These are phyloP conservation scores for Cantharis rufa DNA, from an alignment of 2,888 invertebrate species.

Conservation along the genomic window DNA sequence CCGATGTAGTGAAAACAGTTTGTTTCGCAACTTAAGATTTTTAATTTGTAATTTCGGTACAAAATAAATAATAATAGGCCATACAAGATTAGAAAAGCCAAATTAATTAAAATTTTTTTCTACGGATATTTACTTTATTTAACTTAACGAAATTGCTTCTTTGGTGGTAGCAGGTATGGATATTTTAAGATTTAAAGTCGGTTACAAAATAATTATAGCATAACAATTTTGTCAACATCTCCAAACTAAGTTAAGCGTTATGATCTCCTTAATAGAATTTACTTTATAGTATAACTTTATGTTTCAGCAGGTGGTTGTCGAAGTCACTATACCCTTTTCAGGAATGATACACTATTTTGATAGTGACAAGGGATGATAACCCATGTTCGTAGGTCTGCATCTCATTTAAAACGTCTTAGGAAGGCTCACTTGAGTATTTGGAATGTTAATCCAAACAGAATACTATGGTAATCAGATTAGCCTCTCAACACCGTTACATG, in stretches of 20 bases:
- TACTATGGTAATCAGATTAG: constrained; percentile 26
- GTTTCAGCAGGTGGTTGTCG: constrained; percentile 18
- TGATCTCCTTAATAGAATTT: constrained; percentile 1
- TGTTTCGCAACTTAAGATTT: background rate
- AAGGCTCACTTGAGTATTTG: constrained; percentile 13
- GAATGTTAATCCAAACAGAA: constrained; percentile 28
- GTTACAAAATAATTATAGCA: background rate
- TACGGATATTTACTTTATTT: background rate
- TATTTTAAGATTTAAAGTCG: background rate
- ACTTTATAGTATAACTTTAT: constrained; percentile 7
- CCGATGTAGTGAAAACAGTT: background rate
- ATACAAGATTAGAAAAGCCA: background rate
- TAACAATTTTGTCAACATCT: background rate
- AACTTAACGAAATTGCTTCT: background rate
- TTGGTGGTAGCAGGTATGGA: background rate
- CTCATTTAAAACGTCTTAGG: constrained; percentile 23
- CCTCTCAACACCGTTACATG: constrained; percentile 18
- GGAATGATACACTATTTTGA: constrained; percentile 21
- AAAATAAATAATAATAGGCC: background rate
- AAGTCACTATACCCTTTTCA: constrained; percentile 15
- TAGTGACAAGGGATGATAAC: constrained; percentile 28
- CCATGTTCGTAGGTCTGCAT: constrained; percentile 18
- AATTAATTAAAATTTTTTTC: background rate
- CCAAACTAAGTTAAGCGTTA: background rate
- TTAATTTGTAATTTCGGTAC: background rate